Percentiles rank a stretch among this genome's conserved stretches.
Evolutionary conservation across 2,113 vertebrate species (phyloP).

Genomic region (Motacilla tschutschensis): DNA sequence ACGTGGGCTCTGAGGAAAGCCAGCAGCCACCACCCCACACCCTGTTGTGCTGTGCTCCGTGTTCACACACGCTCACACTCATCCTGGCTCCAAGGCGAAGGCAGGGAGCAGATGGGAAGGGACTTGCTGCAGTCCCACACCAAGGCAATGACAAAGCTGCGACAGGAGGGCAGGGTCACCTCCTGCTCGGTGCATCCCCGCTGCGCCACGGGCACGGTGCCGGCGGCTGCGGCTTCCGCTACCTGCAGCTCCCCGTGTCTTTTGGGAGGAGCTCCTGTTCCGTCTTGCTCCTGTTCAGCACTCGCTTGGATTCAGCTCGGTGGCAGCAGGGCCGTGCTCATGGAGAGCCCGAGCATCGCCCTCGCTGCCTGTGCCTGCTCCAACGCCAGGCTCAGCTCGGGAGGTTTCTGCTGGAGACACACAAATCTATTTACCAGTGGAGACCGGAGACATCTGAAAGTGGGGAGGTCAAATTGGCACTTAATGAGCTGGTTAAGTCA

Average conservation of each 20-base stretch:
- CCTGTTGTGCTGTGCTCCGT: background rate
- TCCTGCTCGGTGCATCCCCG: background rate
- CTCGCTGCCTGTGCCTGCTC: background rate
- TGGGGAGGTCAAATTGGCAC: conserved; percentile 22
- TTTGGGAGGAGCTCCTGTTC: background rate
- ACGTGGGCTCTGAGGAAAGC: background rate
- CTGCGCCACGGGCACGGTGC: background rate
- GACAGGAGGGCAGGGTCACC: background rate
- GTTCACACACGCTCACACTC: background rate
- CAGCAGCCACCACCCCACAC: background rate
- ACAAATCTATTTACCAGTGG: conserved; percentile 34
- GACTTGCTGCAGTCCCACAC: conserved; percentile 35
- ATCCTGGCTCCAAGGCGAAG: background rate
- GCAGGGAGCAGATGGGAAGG: conserved; percentile 45
- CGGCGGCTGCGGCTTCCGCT: background rate
- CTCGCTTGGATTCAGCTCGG: background rate
- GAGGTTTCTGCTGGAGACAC: background rate
- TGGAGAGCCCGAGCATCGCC: rapidly evolving
- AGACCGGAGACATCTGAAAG: conserved; percentile 47
- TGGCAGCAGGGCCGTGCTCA: rapidly evolving
- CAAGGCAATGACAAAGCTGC: background rate
- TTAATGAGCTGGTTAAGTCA: conserved; percentile 22
- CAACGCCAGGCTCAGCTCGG: background rate
- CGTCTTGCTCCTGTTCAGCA: background rate
- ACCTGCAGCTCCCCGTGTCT: background rate